These are phyloP conservation scores for Scomber scombrus DNA, from an alignment of 2,113 vertebrate species.

Conservation along the genomic window DNA sequence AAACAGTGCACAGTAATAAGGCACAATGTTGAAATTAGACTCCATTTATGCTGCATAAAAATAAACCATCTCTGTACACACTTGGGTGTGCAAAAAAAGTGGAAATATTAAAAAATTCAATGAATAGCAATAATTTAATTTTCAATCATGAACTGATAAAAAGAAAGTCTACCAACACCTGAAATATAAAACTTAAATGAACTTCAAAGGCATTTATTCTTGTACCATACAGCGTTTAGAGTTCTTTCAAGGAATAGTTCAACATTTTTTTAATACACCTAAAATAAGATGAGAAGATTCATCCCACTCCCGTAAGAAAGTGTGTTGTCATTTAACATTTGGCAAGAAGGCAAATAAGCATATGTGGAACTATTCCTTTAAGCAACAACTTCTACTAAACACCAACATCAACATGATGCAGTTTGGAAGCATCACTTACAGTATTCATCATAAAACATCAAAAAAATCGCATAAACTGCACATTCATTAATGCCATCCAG, in stretches of 20 bases:
- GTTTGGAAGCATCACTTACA: slow-evolving; percentile 47
- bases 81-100: slow-evolving; percentile 52
- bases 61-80: slow-evolving; percentile 51
- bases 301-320: not conserved
- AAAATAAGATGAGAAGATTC: too few relatives aligned
- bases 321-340: not conserved
- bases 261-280: not conserved
- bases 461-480: slow-evolving; percentile 51
- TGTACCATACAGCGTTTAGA: slow-evolving; percentile 52
- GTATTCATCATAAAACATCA: slow-evolving; percentile 45
- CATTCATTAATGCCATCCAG: slow-evolving; percentile 80
- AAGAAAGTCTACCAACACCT: slow-evolving; percentile 36
- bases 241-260: slow-evolving; percentile 34
- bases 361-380: slow-evolving; percentile 16
- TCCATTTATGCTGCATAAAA: slow-evolving; percentile 47
- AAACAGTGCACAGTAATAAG: slow-evolving; percentile 30
- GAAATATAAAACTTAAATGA: slow-evolving; percentile 52
- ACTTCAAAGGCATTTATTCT: slow-evolving; percentile 26
- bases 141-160: slow-evolving; percentile 49
- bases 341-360: not conserved
- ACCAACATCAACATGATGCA: slow-evolving; percentile 36
- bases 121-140: slow-evolving; percentile 66
- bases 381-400: slow-evolving; percentile 32
- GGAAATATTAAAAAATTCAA: slow-evolving; percentile 32
- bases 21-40: slow-evolving; percentile 12